Base-by-base conservation (phyloP, 2,797 vertebrate genomes). In the Pseudochirops corinnae region DNA sequence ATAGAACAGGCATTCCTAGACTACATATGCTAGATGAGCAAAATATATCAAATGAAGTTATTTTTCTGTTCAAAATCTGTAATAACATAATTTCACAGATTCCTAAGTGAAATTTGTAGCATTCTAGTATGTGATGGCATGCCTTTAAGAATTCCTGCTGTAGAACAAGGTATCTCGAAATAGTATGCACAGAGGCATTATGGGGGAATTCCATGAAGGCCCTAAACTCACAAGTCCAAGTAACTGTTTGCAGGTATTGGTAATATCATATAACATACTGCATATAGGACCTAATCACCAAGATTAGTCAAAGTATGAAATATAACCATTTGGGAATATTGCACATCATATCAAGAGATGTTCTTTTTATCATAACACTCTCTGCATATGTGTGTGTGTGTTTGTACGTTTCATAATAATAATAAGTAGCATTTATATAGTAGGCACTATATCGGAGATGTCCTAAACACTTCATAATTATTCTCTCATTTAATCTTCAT, bases 81-180 rank as follows among this genome's bases (percentile, higher is more conserved):
- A 46, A 39, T 82, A 39, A 39, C n/a, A 74, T 39, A 82, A 82
- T 39, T 82, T 24, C n/a, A 24, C 11, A 46, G 67, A 21, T 24
- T 18, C 9, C 6, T 82, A 3, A 46, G 18, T 82, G 67, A 82
- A 82, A 82, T 82, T 46, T 82, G 60, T 82, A 46, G 18, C 67
- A 82, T 21, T 46, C 2, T 24, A 46, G n/a, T 21, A 10, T 46
- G 33, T 0, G 24, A 2, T 24, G 6, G 16, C 16, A 46, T 46
- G 5, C 18, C 18, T 74, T 82, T 82, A 18, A 46, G 7, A 46
- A 82, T 82, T 82, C 94, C 67, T 95, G 92, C 92, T 58, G 95
- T 95, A 94, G 52, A 58, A 56, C 13, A 92, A 95, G 90, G 21
- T 95, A 96, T 67, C 96, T 94, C 58, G 92, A 97, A 93, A 92